Conservation (phyloP, 2,113 vertebrate species). For the Ginglymostoma cirratum region DNA sequence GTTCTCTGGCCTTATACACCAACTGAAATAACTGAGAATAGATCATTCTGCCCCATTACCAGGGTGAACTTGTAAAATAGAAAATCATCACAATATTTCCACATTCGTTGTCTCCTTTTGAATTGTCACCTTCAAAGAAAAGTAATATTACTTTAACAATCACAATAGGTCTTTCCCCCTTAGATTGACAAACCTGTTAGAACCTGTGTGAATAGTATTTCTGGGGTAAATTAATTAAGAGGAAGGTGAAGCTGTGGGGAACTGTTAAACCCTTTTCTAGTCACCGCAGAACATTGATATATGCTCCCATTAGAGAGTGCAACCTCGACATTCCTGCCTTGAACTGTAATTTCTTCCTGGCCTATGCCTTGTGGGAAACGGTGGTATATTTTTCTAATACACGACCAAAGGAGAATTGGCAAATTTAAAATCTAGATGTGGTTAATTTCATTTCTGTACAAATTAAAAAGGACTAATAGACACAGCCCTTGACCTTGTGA, state of each 20-base stretch:
- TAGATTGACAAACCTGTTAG: not conserved
- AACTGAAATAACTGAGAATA: not conserved
- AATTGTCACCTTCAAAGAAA: not conserved
- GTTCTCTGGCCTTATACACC: not conserved
- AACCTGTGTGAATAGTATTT: not conserved
- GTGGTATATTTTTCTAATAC: not conserved
- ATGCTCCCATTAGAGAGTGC: not conserved
- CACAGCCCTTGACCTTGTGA: not conserved
- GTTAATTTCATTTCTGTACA: not conserved
- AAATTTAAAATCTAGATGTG: not conserved
- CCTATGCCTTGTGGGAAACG: not conserved
- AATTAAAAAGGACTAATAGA: not conserved
- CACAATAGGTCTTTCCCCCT: not conserved
- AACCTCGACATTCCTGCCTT: not conserved
- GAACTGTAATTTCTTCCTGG: not conserved
- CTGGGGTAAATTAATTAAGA: not conserved
- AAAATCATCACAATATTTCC: not conserved
- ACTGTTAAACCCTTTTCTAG: not conserved
- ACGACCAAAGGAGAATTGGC: not conserved
- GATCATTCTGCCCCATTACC: not conserved
- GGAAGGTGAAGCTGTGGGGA: not conserved
- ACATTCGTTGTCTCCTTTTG: not conserved
- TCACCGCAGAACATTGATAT: not conserved
- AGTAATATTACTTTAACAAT: not conserved
- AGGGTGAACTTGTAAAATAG: not conserved